Evolutionary conservation across 2,888 invertebrate genomes (phyloP).

Genomic region (Catocala nupta): DNA sequence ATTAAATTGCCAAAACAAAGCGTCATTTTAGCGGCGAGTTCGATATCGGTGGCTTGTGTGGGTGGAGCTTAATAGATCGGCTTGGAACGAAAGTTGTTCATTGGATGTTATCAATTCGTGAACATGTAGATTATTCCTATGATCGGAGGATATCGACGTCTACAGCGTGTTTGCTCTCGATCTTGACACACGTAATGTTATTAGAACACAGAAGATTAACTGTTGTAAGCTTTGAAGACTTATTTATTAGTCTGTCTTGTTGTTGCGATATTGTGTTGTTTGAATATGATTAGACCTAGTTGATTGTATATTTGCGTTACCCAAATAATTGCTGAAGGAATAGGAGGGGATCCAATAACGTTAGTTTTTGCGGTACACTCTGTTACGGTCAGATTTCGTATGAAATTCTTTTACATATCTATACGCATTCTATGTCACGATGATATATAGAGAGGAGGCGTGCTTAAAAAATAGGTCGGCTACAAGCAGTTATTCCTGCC

Average conservation of each 20-base stretch:
- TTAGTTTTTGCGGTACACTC: too few relatives aligned
- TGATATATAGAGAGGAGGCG: too few relatives aligned
- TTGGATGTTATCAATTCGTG: conserved; percentile 80
- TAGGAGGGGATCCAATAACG: too few relatives aligned
- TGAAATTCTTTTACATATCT: too few relatives aligned
- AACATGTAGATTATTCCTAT: conserved; percentile 73
- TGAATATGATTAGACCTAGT: too few relatives aligned
- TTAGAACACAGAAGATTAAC: conserved; percentile 24
- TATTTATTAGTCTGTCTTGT: conserved; percentile 7
- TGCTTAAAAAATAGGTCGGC: too few relatives aligned
- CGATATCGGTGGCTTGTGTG: conserved; percentile 72
- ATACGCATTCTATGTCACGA: too few relatives aligned
- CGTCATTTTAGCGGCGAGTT: conserved; percentile 66
- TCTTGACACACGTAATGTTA: conserved; percentile 35
- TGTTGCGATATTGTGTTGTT: too few relatives aligned
- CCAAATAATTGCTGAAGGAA: too few relatives aligned
- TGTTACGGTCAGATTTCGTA: too few relatives aligned
- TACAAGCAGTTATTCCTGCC: too few relatives aligned
- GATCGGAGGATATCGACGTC: conserved; percentile 59
- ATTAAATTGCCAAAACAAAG: conserved; percentile 22
- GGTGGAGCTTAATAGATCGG: conserved; percentile 79
- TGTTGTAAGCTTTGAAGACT: conserved; percentile 9
- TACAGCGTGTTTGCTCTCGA: conserved; percentile 38
- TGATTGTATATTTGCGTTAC: too few relatives aligned
- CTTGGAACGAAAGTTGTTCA: conserved; percentile 79